Base-by-base conservation (phyloP, 2,113 vertebrate species). In the Boleophthalmus pectinirostris region DNA sequence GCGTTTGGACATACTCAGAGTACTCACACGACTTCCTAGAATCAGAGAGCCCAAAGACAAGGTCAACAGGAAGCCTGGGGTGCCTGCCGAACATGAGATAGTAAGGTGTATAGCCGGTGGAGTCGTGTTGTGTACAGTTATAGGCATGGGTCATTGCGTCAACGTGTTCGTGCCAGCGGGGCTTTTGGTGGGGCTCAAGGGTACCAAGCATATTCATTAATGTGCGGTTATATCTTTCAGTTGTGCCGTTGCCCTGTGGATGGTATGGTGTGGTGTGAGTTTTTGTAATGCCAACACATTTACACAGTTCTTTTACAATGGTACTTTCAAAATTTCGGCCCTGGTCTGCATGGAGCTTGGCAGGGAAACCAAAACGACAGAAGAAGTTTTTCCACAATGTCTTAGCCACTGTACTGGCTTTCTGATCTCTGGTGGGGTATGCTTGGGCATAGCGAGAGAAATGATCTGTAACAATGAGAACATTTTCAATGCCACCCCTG, bases 371-470 rank as follows among this genome's bases (percentile, higher is more conserved):
- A 47, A 71, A 77, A 10, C 60, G 3, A 5, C 75, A 66, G 18
- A 71, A 70, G 6, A 66, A 29, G 9, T 61, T 29, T 29, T 29
- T 29, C 29, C 29, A 29, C 29, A 29, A 29, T 4, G 29, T 29
- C 29, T 29, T 29, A 2, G 66, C 76, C 8, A 73, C 66, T 3
- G 58, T 73, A 18, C 18, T 0, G 1, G 72, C 63, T 4, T 74
- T 70, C 18, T n/a, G n/a, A n/a, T n/a, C n/a, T n/a, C n/a, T 80
- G 4, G 78, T 74, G 68, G 78, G 78, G 23, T 74, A 71, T 0
- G 65, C 65, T 16, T 75, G 65, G 0, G 78, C 73, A 23, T 68
- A 72, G 7, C n/a, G 24, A 0, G 73, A 76, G 18, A 76, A 75
- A 23, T 75, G 69, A 24, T 80, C 69, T 3, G 78, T 80, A 0